Evolutionary conservation across 2,888 invertebrate species (phyloP).

Genomic region (Drosophila yooni): DNA sequence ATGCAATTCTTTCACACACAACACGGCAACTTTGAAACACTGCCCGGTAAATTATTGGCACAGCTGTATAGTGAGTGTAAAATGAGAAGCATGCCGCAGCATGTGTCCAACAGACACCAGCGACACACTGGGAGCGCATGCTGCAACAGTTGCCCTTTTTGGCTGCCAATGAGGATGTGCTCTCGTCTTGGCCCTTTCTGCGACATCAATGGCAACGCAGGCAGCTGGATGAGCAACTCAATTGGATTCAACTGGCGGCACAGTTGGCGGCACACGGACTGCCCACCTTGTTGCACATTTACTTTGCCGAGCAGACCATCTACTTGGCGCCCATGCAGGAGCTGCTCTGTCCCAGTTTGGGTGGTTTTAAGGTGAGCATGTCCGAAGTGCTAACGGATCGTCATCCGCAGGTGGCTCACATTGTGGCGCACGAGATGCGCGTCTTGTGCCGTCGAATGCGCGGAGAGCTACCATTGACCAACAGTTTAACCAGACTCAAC

Average conservation of each 20-base stretch:
- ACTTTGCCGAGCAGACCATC: conserved; percentile 79
- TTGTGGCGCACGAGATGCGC: conserved; percentile 77
- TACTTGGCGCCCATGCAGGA: conserved; percentile 73
- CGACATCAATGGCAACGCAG: conserved; percentile 75
- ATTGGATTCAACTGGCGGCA: conserved; percentile 77
- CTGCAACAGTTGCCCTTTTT: conserved; percentile 73
- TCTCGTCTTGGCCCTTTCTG: conserved; percentile 76
- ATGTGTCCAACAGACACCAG: conserved; percentile 3
- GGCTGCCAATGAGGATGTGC: conserved; percentile 39
- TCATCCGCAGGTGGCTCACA: conserved; percentile 69
- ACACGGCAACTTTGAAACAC: conserved; percentile 65
- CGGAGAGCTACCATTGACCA: conserved; percentile 54
- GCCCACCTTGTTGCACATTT: conserved; percentile 74
- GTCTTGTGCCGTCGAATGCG: conserved; percentile 72
- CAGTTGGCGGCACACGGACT: conserved; percentile 78
- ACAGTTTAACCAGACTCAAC: conserved; percentile 15
- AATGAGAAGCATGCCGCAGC: conserved; percentile 16
- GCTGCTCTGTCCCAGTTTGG: conserved; percentile 65
- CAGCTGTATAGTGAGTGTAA: conserved; percentile 76
- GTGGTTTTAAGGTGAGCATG: conserved; percentile 54
- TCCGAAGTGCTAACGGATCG: conserved; percentile 50
- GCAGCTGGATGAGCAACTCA: conserved; percentile 50
- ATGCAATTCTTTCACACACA: conserved; percentile 76
- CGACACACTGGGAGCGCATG: conserved; percentile 58
- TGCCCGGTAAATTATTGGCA: conserved; percentile 68